These are phyloP conservation scores for Cotesia congregata DNA, from an alignment of 2,888 invertebrate genomes.

Conservation along the genomic window DNA sequence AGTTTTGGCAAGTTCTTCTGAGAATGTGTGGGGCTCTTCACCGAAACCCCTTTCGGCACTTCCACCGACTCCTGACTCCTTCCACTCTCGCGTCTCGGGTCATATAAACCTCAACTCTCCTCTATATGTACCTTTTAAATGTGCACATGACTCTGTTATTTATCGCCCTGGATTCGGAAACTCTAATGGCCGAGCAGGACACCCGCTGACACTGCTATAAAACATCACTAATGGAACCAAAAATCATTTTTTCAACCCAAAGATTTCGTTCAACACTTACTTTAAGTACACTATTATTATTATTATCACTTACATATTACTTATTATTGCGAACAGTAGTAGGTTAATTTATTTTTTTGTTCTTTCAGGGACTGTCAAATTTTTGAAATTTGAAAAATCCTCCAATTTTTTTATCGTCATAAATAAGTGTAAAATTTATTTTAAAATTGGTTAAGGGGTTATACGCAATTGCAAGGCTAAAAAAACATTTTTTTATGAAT, in stretches of 20 bases:
- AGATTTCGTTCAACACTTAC: background rate
- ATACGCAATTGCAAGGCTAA: no score
- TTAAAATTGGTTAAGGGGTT: no score
- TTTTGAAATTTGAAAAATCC: no score
- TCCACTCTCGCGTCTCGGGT: background rate
- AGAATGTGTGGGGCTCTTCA: background rate
- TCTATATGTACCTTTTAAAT: conserved; percentile 32
- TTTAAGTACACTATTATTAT: background rate
- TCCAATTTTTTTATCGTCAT: no score
- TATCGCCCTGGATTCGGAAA: conserved; percentile 50
- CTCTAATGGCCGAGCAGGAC: conserved; percentile 50
- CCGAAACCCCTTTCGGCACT: background rate
- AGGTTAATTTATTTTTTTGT: no score
- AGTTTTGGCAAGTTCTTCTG: conserved; percentile 8
- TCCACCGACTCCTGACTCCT: background rate
- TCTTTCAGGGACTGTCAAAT: no score
- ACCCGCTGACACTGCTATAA: conserved; percentile 49
- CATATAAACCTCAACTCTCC: conserved; percentile 11
- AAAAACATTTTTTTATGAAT: no score
- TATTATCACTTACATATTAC: no score
- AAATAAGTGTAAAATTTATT: no score
- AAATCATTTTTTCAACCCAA: conserved; percentile 47
- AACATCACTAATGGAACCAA: conserved; percentile 53
- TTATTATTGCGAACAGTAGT: no score
- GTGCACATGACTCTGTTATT: conserved; percentile 45